Evolutionary conservation across 2,113 vertebrate species (phyloP).

Genomic region (Oncorhynchus kisutch): DNA sequence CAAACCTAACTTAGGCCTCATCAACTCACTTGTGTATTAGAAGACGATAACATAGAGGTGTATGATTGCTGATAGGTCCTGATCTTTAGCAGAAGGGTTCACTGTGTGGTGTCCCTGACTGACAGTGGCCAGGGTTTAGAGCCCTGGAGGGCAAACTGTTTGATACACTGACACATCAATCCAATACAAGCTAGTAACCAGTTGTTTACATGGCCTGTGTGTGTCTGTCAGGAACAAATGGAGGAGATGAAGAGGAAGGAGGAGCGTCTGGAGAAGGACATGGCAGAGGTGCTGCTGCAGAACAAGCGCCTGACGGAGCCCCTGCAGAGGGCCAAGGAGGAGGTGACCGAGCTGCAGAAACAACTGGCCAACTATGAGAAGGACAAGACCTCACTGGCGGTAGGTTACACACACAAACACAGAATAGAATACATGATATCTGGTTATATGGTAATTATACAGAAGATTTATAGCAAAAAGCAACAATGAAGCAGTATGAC

Average conservation of each 20-base stretch:
- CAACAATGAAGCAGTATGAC: too few species aligned
- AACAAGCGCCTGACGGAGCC: constrained; percentile 75
- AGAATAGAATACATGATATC: too few species aligned
- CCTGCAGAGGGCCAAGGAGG: constrained; percentile 71
- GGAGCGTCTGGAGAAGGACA: constrained; percentile 71
- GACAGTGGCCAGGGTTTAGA: background rate
- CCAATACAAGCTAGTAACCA: background rate
- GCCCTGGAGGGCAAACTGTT: background rate
- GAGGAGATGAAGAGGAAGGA: constrained; percentile 74
- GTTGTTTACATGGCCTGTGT: background rate
- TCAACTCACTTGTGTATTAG: too few species aligned
- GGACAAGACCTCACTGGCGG: constrained; percentile 76
- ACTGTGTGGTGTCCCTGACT: too few species aligned
- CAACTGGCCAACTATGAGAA: constrained; percentile 61
- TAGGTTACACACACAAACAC: constrained; percentile 41
- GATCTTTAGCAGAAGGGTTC: too few species aligned
- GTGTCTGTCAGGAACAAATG: constrained; percentile 74
- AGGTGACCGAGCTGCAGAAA: constrained; percentile 69
- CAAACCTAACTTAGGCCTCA: too few species aligned
- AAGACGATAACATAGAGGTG: too few species aligned
- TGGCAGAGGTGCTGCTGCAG: constrained; percentile 67
- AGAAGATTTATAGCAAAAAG: too few species aligned
- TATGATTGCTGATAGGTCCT: too few species aligned
- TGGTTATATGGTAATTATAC: too few species aligned
- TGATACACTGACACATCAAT: background rate